Evolutionary conservation across 2,888 invertebrate genomes (phyloP).

Genomic region (Harpalus rufipes): DNA sequence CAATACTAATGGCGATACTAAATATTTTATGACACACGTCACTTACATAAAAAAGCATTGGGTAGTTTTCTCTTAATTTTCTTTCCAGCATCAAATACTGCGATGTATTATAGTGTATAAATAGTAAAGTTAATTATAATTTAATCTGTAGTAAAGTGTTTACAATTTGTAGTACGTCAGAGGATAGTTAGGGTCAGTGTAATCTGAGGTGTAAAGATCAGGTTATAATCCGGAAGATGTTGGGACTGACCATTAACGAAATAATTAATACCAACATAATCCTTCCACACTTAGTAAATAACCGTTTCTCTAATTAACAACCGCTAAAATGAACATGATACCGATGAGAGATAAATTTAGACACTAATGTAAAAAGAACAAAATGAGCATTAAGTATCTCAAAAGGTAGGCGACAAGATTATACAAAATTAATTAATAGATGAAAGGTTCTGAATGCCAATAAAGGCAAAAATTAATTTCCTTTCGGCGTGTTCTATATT

Average conservation of each 20-base stretch:
- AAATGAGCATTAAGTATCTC: too few relatives aligned
- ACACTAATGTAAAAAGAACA: not conserved
- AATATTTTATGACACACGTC: conserved; percentile 23
- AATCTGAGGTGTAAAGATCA: conserved; percentile 45
- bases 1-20: conserved; percentile 31
- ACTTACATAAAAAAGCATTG: conserved; percentile 7
- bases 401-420: too few relatives aligned
- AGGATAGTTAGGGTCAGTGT: conserved; percentile 35
- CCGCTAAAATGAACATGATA: conserved; percentile 1
- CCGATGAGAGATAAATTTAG: not conserved
- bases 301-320: conserved; percentile 43
- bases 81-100: not conserved
- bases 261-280: conserved; percentile 36
- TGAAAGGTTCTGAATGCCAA: too few relatives aligned
- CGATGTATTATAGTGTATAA: not conserved
- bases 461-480: not conserved
- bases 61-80: conserved; percentile 11
- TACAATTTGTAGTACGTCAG: conserved; percentile 11
- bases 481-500: not conserved
- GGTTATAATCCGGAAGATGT: conserved; percentile 40
- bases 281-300: conserved; percentile 23
- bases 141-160: not conserved
- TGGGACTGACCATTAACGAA: conserved; percentile 43
- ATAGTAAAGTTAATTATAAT: not conserved
- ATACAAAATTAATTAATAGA: too few relatives aligned